Percentiles rank a stretch among this genome's conserved stretches.
These are phyloP conservation scores for Aphodius sticticus DNA, from an alignment of 2,888 invertebrate species.

Conservation along the genomic window DNA sequence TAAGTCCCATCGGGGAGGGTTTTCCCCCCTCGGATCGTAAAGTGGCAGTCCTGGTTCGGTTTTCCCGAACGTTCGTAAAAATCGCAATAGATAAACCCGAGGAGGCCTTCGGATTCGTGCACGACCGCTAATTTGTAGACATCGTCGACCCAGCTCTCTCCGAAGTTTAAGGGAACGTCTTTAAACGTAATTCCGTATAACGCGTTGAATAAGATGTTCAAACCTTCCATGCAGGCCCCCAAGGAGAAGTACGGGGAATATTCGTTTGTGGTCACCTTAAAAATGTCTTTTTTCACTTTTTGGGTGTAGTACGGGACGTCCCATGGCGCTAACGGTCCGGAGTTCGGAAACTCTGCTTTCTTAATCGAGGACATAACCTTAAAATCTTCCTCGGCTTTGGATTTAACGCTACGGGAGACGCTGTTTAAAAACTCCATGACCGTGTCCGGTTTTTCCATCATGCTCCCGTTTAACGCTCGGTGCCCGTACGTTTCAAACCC, in stretches of 20 bases:
- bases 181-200: constrained; percentile 84
- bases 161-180: constrained; percentile 73
- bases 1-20: constrained; percentile 79
- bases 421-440: constrained; percentile 83
- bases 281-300: constrained; percentile 74
- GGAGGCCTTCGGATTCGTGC: constrained; percentile 78
- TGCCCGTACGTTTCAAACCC: constrained; percentile 92
- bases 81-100: constrained; percentile 98
- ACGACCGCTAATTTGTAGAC: constrained; percentile 93
- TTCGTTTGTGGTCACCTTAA: constrained; percentile 75
- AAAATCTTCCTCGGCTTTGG: constrained; percentile 79
- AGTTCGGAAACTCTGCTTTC: constrained; percentile 52
- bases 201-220: constrained; percentile 85
- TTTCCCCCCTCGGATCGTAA: constrained; percentile 96
- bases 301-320: constrained; percentile 88
- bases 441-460: constrained; percentile 81
- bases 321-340: constrained; percentile 71
- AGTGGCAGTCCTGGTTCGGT: constrained; percentile 98
- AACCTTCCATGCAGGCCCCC: constrained; percentile 96
- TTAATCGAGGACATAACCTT: constrained; percentile 80
- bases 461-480: constrained; percentile 87
- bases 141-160: constrained; percentile 86
- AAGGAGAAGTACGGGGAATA: constrained; percentile 89
- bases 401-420: constrained; percentile 74
- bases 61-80: constrained; percentile 92